Base-by-base conservation (phyloP, 1,140 invertebrate genomes). In the Xylocopa sonorina region DNA sequence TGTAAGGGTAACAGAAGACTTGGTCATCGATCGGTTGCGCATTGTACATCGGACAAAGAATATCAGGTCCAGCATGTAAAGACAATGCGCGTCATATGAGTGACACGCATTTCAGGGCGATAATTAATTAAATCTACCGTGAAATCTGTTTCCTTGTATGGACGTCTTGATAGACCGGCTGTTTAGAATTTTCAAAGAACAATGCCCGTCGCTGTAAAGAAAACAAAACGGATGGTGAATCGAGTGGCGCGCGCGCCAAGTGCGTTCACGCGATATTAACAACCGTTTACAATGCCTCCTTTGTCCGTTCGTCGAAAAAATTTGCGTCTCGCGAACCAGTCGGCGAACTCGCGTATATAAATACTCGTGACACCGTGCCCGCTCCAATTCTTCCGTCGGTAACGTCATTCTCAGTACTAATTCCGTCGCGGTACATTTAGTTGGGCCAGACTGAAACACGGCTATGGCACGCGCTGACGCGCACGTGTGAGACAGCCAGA, bases 61-160 rank as follows among this genome's bases (percentile, higher is more conserved):
- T 29, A 38, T 38, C n/a, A 34, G n/a, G 32, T 0, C 18, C 24
- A 41, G 21, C 21, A 21, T 41, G 27, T 27, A 48, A 34, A 74
- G 57, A 51, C 46, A 34, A 63, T n/a, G 43, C 34, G 21, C 50
- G n/a, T n/a, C n/a, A 62, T 43, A 32, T 29, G 58, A 63, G 46
- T 50, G 64, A 67, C 29, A 12, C 14, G 21, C 12, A 6, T n/a
- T 21, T 12, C 62, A 50, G 27, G n/a, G 27, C 21, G 38, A 68
- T 76, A 76, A 76, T 76, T 68, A 63, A 76, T 76, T n/a, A 43
- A 76, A 76, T 76, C 57, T 68, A 55, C 27, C 67, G 14, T 57
- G 38, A 68, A 67, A 76, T 68, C 55, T 27, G 10, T 67, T 55
- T 55, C 38, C 48, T 55, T 43, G 18, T 18, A 21, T 41, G 1